Evolutionary conservation across 2,888 invertebrate genomes (phyloP).

Genomic region (Hypselothyrea guttata): DNA sequence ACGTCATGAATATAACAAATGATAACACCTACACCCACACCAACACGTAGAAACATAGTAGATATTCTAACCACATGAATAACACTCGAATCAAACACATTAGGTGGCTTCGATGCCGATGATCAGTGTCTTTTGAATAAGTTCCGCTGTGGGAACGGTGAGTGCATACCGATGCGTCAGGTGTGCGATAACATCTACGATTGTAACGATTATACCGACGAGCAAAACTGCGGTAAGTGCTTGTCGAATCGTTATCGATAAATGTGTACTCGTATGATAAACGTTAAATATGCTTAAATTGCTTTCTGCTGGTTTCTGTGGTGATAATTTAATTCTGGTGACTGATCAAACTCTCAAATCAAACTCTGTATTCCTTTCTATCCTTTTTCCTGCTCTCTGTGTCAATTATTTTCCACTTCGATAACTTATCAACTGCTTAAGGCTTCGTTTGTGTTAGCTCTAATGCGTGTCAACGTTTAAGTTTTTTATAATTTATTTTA

Average conservation of each 20-base stretch:
- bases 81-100: slow-evolving; percentile 20
- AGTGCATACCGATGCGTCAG: slow-evolving; percentile 84
- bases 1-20: slow-evolving; percentile 14
- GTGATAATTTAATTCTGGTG: slow-evolving; percentile 34
- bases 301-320: slow-evolving; percentile 30
- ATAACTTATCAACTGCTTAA: slow-evolving; percentile 30
- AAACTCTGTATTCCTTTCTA: slow-evolving; percentile 10
- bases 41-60: slow-evolving; percentile 14
- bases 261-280: neutral
- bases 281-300: slow-evolving; percentile 16
- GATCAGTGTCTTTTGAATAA: slow-evolving; percentile 82
- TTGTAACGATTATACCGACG: slow-evolving; percentile 90
- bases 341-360: slow-evolving; percentile 10
- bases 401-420: slow-evolving; percentile 5
- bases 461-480: slow-evolving; percentile 30
- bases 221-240: slow-evolving; percentile 89
- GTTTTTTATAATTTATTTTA: slow-evolving; percentile 52
- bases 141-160: slow-evolving; percentile 88
- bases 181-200: slow-evolving; percentile 87
- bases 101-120: slow-evolving; percentile 68
- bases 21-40: slow-evolving; percentile 9
- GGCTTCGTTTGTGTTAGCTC: slow-evolving; percentile 30
- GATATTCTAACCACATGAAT: slow-evolving; percentile 21
- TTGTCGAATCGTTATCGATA: slow-evolving; percentile 29
- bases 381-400: neutral